phyloP scores from a whole-genome alignment of 2,888 invertebrate genomes.

The Ectemnius cavifrons region DNA sequence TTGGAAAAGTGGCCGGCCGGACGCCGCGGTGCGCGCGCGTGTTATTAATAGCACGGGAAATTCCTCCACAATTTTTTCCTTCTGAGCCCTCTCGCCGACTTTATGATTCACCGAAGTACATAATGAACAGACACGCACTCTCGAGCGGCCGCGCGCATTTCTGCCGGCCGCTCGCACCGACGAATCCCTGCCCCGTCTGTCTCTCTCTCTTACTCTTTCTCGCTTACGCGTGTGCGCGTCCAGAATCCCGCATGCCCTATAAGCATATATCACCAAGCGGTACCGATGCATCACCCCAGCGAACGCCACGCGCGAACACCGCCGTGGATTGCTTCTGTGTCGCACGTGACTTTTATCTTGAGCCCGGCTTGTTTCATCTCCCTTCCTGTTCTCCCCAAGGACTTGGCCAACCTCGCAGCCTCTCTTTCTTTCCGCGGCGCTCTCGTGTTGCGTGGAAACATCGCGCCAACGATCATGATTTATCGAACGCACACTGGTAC shows the following conservation, averaged over 20 bases:
- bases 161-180: conserved; percentile 13
- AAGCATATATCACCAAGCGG: conserved; percentile 60
- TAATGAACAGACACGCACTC: conserved; percentile 43
- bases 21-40: neutral
- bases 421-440: conserved; percentile 24
- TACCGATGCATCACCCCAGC: conserved; percentile 58
- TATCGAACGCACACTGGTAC: conserved; percentile 27
- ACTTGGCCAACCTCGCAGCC: conserved; percentile 16
- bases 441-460: conserved; percentile 55
- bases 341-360: conserved; percentile 47
- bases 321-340: conserved; percentile 50
- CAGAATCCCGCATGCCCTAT: conserved; percentile 47
- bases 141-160: neutral
- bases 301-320: conserved; percentile 47
- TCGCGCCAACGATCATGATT: conserved; percentile 38
- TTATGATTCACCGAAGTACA: conserved; percentile 45
- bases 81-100: conserved; percentile 8
- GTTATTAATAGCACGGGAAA: conserved; percentile 19
- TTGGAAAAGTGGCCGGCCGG: conserved; percentile 25
- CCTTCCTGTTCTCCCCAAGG: conserved; percentile 20
- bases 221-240: conserved; percentile 36
- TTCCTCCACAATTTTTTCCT: conserved; percentile 25
- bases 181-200: conserved; percentile 21
- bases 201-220: conserved; percentile 9
- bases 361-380: conserved; percentile 9